A percentile compares a stretch with the other conserved stretches of the same genome.
These are phyloP conservation scores for Dicrostonyx torquatus DNA, from an alignment of 2,797 vertebrate genomes.

Conservation along the genomic window DNA sequence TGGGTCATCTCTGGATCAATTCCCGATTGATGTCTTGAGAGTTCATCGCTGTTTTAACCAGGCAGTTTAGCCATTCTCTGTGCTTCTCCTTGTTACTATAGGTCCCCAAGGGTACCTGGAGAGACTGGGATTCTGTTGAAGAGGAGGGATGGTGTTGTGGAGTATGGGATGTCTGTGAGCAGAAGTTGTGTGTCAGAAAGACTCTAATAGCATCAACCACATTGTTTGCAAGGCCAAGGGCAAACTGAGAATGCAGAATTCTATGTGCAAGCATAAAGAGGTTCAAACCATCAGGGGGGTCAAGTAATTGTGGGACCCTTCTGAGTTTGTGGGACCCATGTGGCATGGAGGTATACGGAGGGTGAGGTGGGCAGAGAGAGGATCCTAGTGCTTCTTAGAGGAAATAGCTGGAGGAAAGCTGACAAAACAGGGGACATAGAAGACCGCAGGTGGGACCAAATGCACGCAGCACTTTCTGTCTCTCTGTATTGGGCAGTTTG, in stretches of 20 bases:
- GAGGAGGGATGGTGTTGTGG: not conserved
- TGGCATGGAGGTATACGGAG: not conserved
- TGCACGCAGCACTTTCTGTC: not conserved
- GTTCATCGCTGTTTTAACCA: not conserved
- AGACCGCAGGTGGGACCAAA: not conserved
- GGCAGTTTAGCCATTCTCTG: not conserved
- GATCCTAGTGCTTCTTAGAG: not conserved
- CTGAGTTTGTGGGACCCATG: not conserved
- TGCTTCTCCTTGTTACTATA: not conserved
- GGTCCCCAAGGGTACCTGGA: not conserved
- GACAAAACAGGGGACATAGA: not conserved
- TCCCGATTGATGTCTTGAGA: not conserved
- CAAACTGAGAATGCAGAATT: not conserved
- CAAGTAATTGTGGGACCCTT: not conserved
- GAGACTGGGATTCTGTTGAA: not conserved
- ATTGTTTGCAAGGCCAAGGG: not conserved
- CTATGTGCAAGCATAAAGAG: not conserved
- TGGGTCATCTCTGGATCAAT: not conserved
- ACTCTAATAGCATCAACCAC: rapidly evolving
- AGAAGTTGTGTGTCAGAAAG: not conserved
- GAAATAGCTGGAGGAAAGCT: slow-evolving; percentile 26
- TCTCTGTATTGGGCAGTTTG: not conserved
- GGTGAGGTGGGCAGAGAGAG: not conserved
- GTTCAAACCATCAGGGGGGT: not conserved
- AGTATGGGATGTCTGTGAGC: not conserved